phyloP scores from a whole-genome alignment of 2,888 invertebrate genomes.

The Hemaris fuciformis region DNA sequence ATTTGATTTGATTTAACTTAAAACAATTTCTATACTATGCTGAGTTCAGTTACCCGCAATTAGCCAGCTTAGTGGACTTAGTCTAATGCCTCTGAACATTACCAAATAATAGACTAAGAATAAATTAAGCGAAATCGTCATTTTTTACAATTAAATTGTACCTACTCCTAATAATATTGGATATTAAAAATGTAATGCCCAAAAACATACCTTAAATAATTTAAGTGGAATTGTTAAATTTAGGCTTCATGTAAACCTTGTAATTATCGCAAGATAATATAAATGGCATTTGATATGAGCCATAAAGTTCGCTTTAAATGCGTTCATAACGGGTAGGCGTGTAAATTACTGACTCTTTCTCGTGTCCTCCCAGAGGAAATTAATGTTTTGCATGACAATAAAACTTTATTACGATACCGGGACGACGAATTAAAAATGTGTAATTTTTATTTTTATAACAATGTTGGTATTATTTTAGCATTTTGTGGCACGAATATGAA shows the following conservation, averaged over 20 bases:
- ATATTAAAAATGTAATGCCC: too few species aligned
- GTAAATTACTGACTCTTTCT: slow-evolving; percentile 37
- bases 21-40: too few species aligned
- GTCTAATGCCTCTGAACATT: too few species aligned
- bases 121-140: too few species aligned
- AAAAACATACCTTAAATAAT: not conserved
- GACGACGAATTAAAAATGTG: slow-evolving; percentile 27
- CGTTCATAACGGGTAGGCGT: slow-evolving; percentile 19
- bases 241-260: not conserved
- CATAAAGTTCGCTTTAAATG: not conserved
- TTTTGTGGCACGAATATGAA: not conserved
- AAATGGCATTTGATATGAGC: not conserved
- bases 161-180: too few species aligned
- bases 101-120: too few species aligned
- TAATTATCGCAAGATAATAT: not conserved
- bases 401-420: slow-evolving; percentile 35
- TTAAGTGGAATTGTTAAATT: not conserved
- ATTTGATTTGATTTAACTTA: too few species aligned
- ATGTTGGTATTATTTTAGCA: not conserved
- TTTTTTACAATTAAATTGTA: too few species aligned
- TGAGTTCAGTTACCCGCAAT: too few species aligned
- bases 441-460: not conserved
- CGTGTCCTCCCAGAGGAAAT: slow-evolving; percentile 44
- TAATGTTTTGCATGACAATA: slow-evolving; percentile 45
- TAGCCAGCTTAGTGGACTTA: too few species aligned